A percentile compares a stretch with the other conserved stretches of the same genome.
These are phyloP conservation scores for Tetraneura akinire DNA, from an alignment of 1,140 invertebrate genomes.

Conservation along the genomic window DNA sequence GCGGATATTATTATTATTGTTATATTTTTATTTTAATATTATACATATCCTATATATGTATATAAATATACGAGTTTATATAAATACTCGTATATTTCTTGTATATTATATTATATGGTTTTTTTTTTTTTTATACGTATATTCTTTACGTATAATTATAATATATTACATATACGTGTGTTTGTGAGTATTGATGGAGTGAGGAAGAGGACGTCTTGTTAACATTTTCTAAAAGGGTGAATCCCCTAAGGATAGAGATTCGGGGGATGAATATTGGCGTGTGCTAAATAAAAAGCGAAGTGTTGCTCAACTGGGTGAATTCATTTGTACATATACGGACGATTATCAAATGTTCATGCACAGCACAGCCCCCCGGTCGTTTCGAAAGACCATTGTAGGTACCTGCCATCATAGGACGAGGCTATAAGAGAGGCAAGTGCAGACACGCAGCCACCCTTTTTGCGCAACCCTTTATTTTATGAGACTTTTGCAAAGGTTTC, in stretches of 20 bases:
- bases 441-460: conserved; percentile 24
- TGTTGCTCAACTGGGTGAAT: conserved; percentile 34
- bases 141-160: background rate
- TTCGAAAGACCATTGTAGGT: conserved; percentile 43
- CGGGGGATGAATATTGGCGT: conserved; percentile 38
- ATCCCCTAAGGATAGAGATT: conserved; percentile 13
- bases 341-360: conserved; percentile 38
- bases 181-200: background rate
- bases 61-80: too few relatives aligned
- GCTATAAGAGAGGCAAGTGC: conserved; percentile 46
- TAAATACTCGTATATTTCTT: background rate
- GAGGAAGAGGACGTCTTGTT: conserved; percentile 31
- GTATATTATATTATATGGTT: background rate
- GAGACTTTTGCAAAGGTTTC: conserved; percentile 48
- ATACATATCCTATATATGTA: background rate
- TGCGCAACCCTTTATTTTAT: conserved; percentile 40
- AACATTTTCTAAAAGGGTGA: conserved; percentile 28
- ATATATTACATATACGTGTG: too few relatives aligned
- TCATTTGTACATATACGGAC: conserved; percentile 30
- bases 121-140: too few relatives aligned
- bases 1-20: conserved; percentile 19
- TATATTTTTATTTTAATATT: background rate
- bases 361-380: background rate
- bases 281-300: conserved; percentile 37
- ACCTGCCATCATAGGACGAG: conserved; percentile 26